Evolutionary conservation across 2,113 vertebrate species (phyloP), one percentile per base, ranked within the genome.

Genomic region (Donacobius atricapilla): DNA sequence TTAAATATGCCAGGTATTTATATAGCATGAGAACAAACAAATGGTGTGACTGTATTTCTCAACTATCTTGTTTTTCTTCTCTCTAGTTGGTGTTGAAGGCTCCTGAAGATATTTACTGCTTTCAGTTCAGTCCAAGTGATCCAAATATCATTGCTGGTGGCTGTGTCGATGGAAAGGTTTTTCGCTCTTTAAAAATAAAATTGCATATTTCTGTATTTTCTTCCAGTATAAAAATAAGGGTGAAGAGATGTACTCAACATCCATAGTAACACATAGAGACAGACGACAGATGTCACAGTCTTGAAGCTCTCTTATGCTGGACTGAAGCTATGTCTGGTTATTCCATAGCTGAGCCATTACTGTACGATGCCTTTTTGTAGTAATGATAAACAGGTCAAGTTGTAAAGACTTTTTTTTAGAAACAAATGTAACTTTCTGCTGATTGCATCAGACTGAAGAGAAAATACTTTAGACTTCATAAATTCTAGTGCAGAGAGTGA

Each of bases 121-220:
- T 99, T 96, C 93, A 98, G 91, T 99, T 99, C 97, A 99, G 98
- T 96, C 99, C 99, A 8, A 98, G 97, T 15, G 97, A 99, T 96
- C 98, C 99, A 81, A 99, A 98, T 92, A 98, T 99, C 96, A 98
- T 99, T 71, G 99, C 98, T 96, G 99, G 98, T 61, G 99, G 99
- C 89, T 99, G 99, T 91, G 95, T 97, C 19, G 99, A 99, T 63
- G 99, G 99, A 81, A 99, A 99, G 99, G 99, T 99, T 96, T 51
- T 76, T 68, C 6, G 7, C 24, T 47, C 15, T 81, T 91, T 64
- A 84, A 87, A 56, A 70, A 84, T 48, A 61, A 64, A 82, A 68
- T 22, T 15, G 28, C n/a, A 5, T 64, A 65, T 69, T 68, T 85
- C n/a, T 88, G 6, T 72, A 31, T 79, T 61, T 78, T 87, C 39